Conservation (phyloP, 2,797 vertebrate species). For the Pelobates cultripes region DNA sequence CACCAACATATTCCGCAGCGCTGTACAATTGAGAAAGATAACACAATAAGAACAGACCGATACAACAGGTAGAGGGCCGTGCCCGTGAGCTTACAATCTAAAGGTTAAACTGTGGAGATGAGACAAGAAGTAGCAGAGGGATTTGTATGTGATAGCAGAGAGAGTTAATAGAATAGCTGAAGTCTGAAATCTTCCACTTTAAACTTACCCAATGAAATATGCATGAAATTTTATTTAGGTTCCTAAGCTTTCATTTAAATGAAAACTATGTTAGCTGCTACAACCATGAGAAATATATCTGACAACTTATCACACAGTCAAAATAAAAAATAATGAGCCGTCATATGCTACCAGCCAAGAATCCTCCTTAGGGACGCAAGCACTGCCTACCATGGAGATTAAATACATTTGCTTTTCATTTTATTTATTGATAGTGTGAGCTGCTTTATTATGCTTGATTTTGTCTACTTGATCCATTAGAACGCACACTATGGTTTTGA, state of each 20-base stretch:
- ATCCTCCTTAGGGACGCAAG: constrained; percentile 35
- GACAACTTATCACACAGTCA: constrained; percentile 49
- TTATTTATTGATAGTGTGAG: constrained; percentile 50
- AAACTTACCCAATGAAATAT: constrained; percentile 19
- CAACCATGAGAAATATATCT: constrained; percentile 48
- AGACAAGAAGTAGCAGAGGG: no score
- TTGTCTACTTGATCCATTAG: constrained; percentile 21
- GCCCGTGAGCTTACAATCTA: no score
- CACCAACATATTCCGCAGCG: no score
- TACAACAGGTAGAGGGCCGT: no score
- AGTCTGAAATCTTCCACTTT: constrained; percentile 11
- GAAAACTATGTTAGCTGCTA: constrained; percentile 47
- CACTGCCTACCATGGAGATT: constrained; percentile 42
- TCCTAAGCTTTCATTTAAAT: constrained; percentile 38
- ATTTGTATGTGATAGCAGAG: no score
- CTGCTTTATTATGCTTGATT: constrained; percentile 45
- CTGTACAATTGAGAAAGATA: no score
- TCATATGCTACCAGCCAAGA: constrained; percentile 36
- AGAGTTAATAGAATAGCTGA: background rate
- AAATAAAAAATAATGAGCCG: constrained; percentile 49
- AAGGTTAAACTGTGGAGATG: no score
- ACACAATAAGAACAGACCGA: no score
- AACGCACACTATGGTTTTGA: background rate
- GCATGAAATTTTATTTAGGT: constrained; percentile 11
- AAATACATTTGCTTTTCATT: constrained; percentile 49